A percentile compares a stretch with the other conserved stretches of the same genome.
phyloP scores from a whole-genome alignment of 2,888 invertebrate genomes.

The Melieria picta region DNA sequence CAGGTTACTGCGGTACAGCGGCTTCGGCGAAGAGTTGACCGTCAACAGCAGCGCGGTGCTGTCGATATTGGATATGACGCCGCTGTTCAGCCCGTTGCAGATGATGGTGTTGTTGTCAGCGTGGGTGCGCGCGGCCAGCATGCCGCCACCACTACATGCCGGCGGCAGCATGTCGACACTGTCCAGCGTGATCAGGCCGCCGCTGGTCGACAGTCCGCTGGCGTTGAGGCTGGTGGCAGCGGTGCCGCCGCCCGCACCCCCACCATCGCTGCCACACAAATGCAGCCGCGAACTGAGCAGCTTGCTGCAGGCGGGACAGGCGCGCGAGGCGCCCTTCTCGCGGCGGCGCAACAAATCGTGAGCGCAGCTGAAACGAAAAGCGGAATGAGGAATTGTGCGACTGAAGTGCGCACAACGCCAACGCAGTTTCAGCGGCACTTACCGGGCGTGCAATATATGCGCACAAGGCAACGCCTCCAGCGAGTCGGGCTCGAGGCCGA shows the following conservation, averaged over 20 bases:
- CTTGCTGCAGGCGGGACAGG: conserved; percentile 78
- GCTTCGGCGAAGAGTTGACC: conserved; percentile 52
- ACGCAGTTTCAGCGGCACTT: conserved; percentile 30
- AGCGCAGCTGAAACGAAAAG: conserved; percentile 7
- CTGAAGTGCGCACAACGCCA: too few species aligned
- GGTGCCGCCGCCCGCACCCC: conserved; percentile 18
- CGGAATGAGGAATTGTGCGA: too few species aligned
- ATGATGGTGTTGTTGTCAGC: conserved; percentile 40
- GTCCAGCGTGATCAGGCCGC: conserved; percentile 39
- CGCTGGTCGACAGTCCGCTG: conserved; percentile 34
- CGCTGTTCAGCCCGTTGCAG: conserved; percentile 47
- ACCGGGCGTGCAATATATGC: conserved; percentile 88
- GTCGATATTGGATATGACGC: conserved; percentile 49
- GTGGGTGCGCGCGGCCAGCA: conserved; percentile 25
- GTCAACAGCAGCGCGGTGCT: conserved; percentile 51
- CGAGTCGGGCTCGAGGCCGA: conserved; percentile 77
- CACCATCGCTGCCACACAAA: conserved; percentile 57
- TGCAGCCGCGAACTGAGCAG: conserved; percentile 75
- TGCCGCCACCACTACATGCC: conserved; percentile 19
- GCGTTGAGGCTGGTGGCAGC: conserved; percentile 23
- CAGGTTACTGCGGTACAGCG: conserved; percentile 62
- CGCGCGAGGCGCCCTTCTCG: conserved; percentile 73
- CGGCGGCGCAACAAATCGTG: conserved; percentile 18
- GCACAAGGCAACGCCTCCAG: conserved; percentile 87
- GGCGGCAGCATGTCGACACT: conserved; percentile 10